These are phyloP conservation scores for Hemiscyllium ocellatum DNA, from an alignment of 2,113 vertebrate species.

Conservation along the genomic window DNA sequence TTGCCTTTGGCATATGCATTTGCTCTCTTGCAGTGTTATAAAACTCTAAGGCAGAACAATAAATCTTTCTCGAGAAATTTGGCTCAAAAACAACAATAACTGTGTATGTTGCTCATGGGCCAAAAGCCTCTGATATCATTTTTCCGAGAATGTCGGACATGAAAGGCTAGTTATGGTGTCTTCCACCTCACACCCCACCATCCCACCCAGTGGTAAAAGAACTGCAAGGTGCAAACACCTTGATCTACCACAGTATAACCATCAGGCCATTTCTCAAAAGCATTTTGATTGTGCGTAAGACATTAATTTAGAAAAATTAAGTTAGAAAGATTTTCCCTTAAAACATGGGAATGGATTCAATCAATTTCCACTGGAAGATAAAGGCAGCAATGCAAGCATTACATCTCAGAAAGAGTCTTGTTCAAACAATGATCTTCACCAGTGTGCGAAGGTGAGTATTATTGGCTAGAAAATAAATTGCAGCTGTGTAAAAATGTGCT, in stretches of 20 bases:
- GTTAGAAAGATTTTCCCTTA: neutral
- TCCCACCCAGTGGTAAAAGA: neutral
- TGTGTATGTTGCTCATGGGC: neutral
- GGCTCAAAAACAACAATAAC: conserved; percentile 17
- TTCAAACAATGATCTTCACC: neutral
- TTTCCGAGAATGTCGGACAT: neutral
- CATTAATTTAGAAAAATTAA: neutral
- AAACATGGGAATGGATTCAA: neutral
- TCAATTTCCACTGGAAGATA: neutral
- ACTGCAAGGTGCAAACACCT: neutral
- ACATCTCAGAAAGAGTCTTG: neutral
- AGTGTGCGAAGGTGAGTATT: neutral
- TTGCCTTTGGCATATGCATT: neutral
- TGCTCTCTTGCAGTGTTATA: neutral
- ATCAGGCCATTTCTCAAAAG: neutral
- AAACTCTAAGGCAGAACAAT: neutral
- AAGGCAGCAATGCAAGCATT: neutral
- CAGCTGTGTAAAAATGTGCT: neutral
- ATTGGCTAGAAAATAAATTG: neutral
- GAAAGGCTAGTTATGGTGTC: neutral
- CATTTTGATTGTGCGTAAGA: neutral
- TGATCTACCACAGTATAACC: neutral
- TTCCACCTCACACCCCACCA: neutral
- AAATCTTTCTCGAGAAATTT: conserved; percentile 9
- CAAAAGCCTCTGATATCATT: neutral